phyloP scores from a whole-genome alignment of 1,140 invertebrate genomes.

The Drosophila bocqueti region DNA sequence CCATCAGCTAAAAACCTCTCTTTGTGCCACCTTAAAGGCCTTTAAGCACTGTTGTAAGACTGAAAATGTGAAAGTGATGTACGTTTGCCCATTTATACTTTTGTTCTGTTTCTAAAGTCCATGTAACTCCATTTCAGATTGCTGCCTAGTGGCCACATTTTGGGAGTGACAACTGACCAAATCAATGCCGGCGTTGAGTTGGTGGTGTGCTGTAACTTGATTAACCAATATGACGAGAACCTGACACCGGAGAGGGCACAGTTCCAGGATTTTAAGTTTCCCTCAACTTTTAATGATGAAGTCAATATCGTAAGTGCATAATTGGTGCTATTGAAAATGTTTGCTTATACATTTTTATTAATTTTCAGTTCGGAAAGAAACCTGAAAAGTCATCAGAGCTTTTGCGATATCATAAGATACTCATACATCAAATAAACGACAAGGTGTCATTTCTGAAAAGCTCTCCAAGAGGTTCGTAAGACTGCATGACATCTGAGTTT shows the following conservation, averaged over 20 bases:
- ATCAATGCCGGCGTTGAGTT: conserved; percentile 32
- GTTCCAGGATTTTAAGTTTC: conserved; percentile 6
- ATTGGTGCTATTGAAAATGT: not conserved
- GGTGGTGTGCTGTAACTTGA: conserved; percentile 14
- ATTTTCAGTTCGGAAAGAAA: conserved; percentile 4
- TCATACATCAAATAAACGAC: conserved; percentile 5
- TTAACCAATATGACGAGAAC: conserved; percentile 1
- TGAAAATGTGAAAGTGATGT: conserved; percentile 49
- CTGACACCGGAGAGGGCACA: not conserved
- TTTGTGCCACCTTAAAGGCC: conserved; percentile 26
- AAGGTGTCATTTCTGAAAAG: not conserved
- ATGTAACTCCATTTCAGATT: conserved; percentile 9
- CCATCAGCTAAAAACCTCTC: conserved; percentile 31
- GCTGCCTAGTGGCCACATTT: conserved; percentile 1
- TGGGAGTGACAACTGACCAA: conserved; percentile 20
- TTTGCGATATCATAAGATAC: conserved; percentile 6
- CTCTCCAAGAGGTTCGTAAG: conserved; percentile 2
- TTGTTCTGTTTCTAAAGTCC: not conserved
- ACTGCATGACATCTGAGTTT: not conserved
- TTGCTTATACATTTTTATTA: too few species aligned
- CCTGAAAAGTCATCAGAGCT: not conserved
- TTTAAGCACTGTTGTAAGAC: conserved; percentile 15
- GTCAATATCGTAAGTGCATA: not conserved
- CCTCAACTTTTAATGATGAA: not conserved
- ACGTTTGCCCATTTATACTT: not conserved